These are phyloP conservation scores for Hypsibius dujardini DNA, from an alignment of 1,140 invertebrate species.

Conservation along the genomic window DNA sequence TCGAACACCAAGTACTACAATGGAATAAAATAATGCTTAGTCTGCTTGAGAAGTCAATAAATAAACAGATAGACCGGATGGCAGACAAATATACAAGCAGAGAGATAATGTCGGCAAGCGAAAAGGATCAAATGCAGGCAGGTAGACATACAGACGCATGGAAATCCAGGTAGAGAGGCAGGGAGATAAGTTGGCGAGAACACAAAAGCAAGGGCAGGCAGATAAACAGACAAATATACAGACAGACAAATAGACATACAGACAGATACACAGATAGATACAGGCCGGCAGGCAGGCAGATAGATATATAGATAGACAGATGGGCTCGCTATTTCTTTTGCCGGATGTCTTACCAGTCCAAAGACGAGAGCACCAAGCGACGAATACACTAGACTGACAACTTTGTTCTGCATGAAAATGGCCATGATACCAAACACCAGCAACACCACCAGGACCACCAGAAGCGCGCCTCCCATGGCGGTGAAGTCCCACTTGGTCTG, in stretches of 20 bases:
- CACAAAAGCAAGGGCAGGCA: background rate
- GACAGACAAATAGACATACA: slow-evolving; percentile 20
- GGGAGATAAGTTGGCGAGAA: slow-evolving; percentile 16
- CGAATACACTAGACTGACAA: slow-evolving; percentile 53
- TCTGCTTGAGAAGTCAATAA: background rate
- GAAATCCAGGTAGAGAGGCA: too few relatives aligned
- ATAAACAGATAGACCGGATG: background rate
- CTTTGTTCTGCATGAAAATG: slow-evolving; percentile 45
- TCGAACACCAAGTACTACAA: slow-evolving; percentile 63
- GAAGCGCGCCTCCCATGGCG: slow-evolving; percentile 52
- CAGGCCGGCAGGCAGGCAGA: too few relatives aligned
- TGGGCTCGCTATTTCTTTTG: too few relatives aligned
- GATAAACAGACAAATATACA: slow-evolving; percentile 15
- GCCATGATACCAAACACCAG: slow-evolving; percentile 61
- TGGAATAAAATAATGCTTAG: slow-evolving; percentile 20
- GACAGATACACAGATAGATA: background rate
- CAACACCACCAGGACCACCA: slow-evolving; percentile 56
- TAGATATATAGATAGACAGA: too few relatives aligned
- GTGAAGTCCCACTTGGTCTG: slow-evolving; percentile 54
- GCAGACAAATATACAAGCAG: slow-evolving; percentile 8
- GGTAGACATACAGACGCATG: too few relatives aligned
- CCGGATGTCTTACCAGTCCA: slow-evolving; percentile 41
- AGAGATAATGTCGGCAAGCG: slow-evolving; percentile 11
- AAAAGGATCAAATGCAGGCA: background rate
- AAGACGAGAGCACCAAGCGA: slow-evolving; percentile 61